These are phyloP conservation scores for Archaeoteleia sp. DNA, from an alignment of 2,888 invertebrate species.

Conservation along the genomic window DNA sequence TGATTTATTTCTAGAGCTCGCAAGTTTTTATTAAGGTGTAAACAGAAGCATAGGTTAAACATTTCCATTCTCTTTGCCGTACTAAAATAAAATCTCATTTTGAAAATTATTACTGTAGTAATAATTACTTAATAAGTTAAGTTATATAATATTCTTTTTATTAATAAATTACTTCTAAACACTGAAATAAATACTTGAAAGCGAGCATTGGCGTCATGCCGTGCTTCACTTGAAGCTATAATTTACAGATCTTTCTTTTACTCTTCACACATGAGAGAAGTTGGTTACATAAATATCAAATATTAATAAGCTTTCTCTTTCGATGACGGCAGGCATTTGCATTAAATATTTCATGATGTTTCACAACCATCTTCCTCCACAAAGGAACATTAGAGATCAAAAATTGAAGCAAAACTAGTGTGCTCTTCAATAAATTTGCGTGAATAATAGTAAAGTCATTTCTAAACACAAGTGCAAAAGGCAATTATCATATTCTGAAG, in stretches of 20 bases:
- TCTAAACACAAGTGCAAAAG: not conserved
- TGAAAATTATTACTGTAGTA: too few relatives aligned
- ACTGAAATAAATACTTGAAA: too few relatives aligned
- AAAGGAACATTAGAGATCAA: conserved; percentile 31
- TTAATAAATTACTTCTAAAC: too few relatives aligned
- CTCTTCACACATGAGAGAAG: too few relatives aligned
- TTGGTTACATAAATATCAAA: not conserved
- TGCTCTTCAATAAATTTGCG: too few relatives aligned
- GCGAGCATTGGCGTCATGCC: too few relatives aligned
- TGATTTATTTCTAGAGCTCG: conserved; percentile 30
- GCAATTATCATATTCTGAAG: too few relatives aligned
- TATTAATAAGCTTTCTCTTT: not conserved
- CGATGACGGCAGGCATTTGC: not conserved
- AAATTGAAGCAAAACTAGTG: conserved; percentile 9
- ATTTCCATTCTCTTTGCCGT: not conserved
- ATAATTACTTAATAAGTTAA: too few relatives aligned
- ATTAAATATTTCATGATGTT: conserved; percentile 1
- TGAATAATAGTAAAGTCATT: conserved; percentile 12
- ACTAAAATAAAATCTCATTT: too few relatives aligned
- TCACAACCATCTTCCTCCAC: conserved; percentile 34
- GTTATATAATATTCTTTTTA: too few relatives aligned
- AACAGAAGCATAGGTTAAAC: not conserved
- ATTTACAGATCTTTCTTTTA: not conserved
- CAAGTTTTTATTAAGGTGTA: conserved; percentile 9
- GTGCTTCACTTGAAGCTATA: too few relatives aligned